A percentile compares a stretch with the other conserved stretches of the same genome.
These are phyloP conservation scores for Gadus chalcogrammus DNA, from an alignment of 2,113 vertebrate genomes.

Conservation along the genomic window DNA sequence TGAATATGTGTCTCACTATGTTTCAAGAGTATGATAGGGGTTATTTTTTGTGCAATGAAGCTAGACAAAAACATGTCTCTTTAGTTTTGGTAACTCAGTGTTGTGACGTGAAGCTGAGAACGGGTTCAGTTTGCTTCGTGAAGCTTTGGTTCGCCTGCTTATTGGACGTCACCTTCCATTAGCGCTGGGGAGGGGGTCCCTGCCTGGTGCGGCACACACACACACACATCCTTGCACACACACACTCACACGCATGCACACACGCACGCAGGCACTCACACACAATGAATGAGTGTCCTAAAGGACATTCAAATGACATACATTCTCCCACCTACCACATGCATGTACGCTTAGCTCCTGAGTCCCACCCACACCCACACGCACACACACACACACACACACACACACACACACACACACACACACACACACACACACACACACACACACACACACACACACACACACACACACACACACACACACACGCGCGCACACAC, in stretches of 20 bases:
- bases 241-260: constrained; percentile 4
- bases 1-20: too few relatives aligned
- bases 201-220: constrained; percentile 3
- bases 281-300: neutral
- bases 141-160: neutral
- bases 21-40: too few relatives aligned
- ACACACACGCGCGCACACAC: neutral
- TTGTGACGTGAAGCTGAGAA: neutral
- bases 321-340: neutral
- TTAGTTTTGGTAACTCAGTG: too few relatives aligned
- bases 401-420: constrained; percentile 5
- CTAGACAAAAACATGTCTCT: too few relatives aligned
- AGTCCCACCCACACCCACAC: neutral
- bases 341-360: neutral
- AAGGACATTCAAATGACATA: constrained; percentile 3
- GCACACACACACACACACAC: neutral
- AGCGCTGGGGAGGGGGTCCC: neutral
- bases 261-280: neutral
- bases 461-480: constrained; percentile 11
- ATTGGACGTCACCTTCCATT: neutral
- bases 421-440: constrained; percentile 6
- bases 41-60: too few relatives aligned
- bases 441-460: constrained; percentile 1
- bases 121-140: neutral
- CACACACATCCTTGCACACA: constrained; percentile 5